Evolutionary conservation across 2,797 vertebrate species (phyloP), one percentile per base, ranked within the genome.

Genomic region (Anguilla pacifica): DNA sequence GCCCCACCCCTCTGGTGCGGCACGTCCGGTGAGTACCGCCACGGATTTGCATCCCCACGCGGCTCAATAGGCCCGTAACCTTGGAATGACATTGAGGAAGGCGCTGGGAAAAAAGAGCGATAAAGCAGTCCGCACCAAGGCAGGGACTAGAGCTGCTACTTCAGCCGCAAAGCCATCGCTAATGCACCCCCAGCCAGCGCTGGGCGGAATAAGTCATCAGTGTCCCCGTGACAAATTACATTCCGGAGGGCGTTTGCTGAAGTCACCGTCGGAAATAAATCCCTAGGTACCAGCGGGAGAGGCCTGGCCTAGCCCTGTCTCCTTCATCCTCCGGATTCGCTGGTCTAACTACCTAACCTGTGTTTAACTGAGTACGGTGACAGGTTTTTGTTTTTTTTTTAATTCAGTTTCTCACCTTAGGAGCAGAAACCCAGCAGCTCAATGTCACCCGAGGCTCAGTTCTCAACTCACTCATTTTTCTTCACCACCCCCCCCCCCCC

Each of bases 181-280:
- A 49, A 81, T 46, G 39, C 77, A n/a, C 77, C 77, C 77, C 25
- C 22, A 5, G 6, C 72, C 43, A 39, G 9, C 1, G 35, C 43
- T 9, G 7, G 19, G 7, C 49, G 15, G 43, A 81, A 81, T 81
- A 81, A 81, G 77, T 81, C 77, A 81, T 81, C 77, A 43, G 77
- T 81, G 77, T 81, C 77, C 77, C 25, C 43, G 39, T 81, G 77
- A 81, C 77, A 81, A 81, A 81, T 81, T 49, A 22, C 43, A n/a
- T 3, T 25, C 77, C 22, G 19, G 49, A 19, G 77, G 77, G 77
- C 17, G 43, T 81, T 81, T 49, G 77, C 77, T 49, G 77, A 49
- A 81, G 77, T 81, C 77, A 81, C 43, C 1, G 39, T 46, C 49
- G 6, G 77, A 25, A 49, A 81, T 81, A 81, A 49, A 49, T 49